Evolutionary conservation across 2,797 vertebrate species (phyloP), one percentile per base, ranked within the genome.

Genomic region (Podargus strigoides): DNA sequence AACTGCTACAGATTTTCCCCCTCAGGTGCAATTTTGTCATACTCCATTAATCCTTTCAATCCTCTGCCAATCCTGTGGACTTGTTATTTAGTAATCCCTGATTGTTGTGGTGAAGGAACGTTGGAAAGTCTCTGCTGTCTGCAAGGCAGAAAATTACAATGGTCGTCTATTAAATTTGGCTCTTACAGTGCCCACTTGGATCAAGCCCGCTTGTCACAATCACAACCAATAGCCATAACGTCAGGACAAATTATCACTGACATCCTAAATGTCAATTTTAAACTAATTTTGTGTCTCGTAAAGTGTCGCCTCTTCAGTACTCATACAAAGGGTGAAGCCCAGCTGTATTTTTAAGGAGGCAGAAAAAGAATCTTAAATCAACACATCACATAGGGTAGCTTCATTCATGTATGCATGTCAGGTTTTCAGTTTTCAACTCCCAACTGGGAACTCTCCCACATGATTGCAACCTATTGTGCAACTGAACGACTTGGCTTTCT

Each of bases 1-100:
- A 98, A 97, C 92, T 96, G 97, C 98, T 98, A 98, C 96, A 97
- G 97, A 98, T 97, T 98, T 98, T 97, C 85, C 59, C 98, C 98
- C 98, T 98, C 97, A 98, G 98, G 98, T 98, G 95, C 97, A 98
- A 98, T 98, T 98, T 98, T 98, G 98, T 98, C 98, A 98, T 98
- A 98, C 97, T 98, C 97, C 98, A 99, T 99, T 98, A 98, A 98
- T 98, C 98, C 98, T 98, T 98, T 98, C 98, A 98, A 98, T 98
- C 93, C 98, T 98, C 97, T 95, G 97, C 97, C 97, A 95, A 95
- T 98, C 97, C 90, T 89, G 63, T 78, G 85, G 98, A 98, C 96
- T 85, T 96, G 89, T 96, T 97, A 86, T 95, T 92, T 97, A 98
- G 98, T 98, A 98, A 99, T 98, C 98, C 97, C 97, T 97, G 98